Percentiles rank a stretch among this genome's conserved stretches.
Conservation (phyloP, 35 echinoderm and acorn worm genomes). For the Lytechinus variegatus region DNA sequence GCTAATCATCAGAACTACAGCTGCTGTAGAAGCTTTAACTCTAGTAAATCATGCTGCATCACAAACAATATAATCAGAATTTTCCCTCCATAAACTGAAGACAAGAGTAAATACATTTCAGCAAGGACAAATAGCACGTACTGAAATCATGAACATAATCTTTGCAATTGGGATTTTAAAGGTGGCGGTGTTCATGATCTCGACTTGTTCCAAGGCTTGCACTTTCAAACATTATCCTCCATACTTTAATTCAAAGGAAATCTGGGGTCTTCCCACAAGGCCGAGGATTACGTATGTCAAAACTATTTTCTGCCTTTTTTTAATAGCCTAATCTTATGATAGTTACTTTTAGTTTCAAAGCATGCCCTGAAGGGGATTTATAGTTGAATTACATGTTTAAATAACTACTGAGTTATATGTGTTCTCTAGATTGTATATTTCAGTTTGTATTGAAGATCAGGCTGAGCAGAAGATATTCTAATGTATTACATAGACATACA, state of each 20-base stretch:
- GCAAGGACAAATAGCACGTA: neutral
- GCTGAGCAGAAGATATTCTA: too few species aligned
- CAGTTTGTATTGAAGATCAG: too few species aligned
- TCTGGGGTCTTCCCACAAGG: neutral
- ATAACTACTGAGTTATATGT: too few species aligned
- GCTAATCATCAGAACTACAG: conserved; percentile 27
- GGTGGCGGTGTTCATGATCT: neutral
- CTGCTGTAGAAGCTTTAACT: neutral
- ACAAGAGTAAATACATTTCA: neutral
- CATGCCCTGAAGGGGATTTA: too few species aligned
- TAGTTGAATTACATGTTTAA: too few species aligned
- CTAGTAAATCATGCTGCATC: neutral
- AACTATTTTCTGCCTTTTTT: neutral
- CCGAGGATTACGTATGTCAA: neutral
- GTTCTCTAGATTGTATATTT: too few species aligned
- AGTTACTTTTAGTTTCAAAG: too few species aligned
- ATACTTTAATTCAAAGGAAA: neutral
- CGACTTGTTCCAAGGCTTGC: neutral
- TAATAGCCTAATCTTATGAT: neutral
- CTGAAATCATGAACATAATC: neutral
- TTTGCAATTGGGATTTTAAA: neutral
- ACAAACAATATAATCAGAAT: neutral
- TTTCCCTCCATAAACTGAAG: neutral
- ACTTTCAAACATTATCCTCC: neutral
- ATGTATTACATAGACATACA: too few species aligned